phyloP scores from a whole-genome alignment of 2,113 vertebrate genomes.

The Nyctereutes procyonoides region DNA sequence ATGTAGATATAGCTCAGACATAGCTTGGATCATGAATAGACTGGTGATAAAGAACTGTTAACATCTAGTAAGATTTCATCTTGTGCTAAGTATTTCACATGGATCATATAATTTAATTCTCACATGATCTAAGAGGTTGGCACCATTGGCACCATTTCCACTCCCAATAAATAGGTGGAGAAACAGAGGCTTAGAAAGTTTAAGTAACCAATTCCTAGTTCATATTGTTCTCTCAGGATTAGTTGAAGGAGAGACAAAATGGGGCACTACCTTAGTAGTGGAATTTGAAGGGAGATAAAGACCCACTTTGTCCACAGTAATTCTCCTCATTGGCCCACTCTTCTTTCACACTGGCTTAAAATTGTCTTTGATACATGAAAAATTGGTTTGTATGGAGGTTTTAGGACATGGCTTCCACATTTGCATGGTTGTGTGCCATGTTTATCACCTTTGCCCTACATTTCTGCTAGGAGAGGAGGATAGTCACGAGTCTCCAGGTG shows the following conservation, averaged over 20 bases:
- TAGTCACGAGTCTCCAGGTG: not conserved
- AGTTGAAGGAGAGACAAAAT: not conserved
- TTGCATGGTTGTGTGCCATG: not conserved
- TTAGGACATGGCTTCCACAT: not conserved
- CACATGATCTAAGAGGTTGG: not conserved
- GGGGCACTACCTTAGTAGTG: not conserved
- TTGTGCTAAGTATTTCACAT: not conserved
- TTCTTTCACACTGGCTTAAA: not conserved
- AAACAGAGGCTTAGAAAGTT: not conserved
- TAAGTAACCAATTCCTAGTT: not conserved
- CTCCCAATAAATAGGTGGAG: not conserved
- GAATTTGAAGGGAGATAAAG: not conserved
- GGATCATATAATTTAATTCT: not conserved
- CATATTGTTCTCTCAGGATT: not conserved
- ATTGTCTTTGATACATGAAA: not conserved
- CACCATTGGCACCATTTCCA: not conserved
- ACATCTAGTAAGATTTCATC: not conserved
- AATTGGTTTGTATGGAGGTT: not conserved
- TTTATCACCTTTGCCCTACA: not conserved
- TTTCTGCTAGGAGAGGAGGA: not conserved
- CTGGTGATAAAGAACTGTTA: not conserved
- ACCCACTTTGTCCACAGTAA: not conserved
- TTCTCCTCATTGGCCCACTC: not conserved
- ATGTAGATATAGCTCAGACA: not conserved
- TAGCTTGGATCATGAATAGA: not conserved